phyloP scores from a whole-genome alignment of 2,888 invertebrate species.

The Lydus trimaculatus region DNA sequence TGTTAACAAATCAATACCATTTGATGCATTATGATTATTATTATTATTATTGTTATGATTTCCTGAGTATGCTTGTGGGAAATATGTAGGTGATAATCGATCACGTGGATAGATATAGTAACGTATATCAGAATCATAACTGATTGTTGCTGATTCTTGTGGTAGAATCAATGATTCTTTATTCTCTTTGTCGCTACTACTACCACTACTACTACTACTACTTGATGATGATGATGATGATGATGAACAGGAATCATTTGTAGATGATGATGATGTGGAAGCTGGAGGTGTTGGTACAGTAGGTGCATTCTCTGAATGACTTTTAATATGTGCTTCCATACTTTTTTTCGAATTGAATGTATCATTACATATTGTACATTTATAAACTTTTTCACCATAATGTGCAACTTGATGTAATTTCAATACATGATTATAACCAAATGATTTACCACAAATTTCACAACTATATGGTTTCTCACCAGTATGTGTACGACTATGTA shows the following conservation, averaged over 20 bases:
- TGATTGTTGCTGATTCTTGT: slow-evolving; percentile 43
- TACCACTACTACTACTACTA: slow-evolving; percentile 48
- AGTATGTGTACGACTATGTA: slow-evolving; percentile 89
- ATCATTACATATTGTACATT: slow-evolving; percentile 90
- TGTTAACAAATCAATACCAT: slow-evolving; percentile 57
- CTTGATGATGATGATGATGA: slow-evolving; percentile 48
- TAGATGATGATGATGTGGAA: slow-evolving; percentile 51
- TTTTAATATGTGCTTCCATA: slow-evolving; percentile 88
- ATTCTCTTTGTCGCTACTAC: slow-evolving; percentile 64
- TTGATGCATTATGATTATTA: slow-evolving; percentile 36
- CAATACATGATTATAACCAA: slow-evolving; percentile 90
- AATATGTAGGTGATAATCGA: slow-evolving; percentile 45
- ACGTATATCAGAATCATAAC: slow-evolving; percentile 54
- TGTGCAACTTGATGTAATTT: slow-evolving; percentile 87
- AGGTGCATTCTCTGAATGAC: slow-evolving; percentile 68
- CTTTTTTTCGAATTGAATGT: slow-evolving; percentile 91
- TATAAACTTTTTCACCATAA: slow-evolving; percentile 91
- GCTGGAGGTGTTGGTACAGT: slow-evolving; percentile 63
- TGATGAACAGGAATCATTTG: slow-evolving; percentile 54
- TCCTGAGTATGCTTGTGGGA: slow-evolving; percentile 28
- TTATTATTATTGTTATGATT: slow-evolving; percentile 20
- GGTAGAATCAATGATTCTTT: slow-evolving; percentile 50
- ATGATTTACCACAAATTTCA: slow-evolving; percentile 89
- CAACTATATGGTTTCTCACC: slow-evolving; percentile 92
- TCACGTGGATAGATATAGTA: slow-evolving; percentile 53